Conservation (phyloP, 2,113 vertebrate species). For the Maccullochella peelii region DNA sequence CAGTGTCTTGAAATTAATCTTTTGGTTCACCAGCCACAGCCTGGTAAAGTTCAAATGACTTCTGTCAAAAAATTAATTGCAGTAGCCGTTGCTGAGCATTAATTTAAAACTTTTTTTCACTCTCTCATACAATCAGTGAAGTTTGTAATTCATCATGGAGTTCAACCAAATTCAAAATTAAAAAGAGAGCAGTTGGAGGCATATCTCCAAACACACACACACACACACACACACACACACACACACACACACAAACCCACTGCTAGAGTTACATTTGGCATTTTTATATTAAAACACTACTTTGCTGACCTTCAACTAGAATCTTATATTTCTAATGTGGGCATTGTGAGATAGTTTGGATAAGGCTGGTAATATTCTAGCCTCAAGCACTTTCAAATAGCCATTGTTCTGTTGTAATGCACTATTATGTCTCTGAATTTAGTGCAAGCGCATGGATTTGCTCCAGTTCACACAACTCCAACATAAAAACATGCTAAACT, state of each 20-base stretch:
- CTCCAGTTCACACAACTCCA: too few relatives aligned
- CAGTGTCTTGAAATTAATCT: conserved; percentile 67
- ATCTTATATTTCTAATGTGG: not conserved
- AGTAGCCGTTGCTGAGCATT: conserved; percentile 48
- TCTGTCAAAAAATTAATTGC: conserved; percentile 58
- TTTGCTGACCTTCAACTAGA: not conserved
- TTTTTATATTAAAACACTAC: not conserved
- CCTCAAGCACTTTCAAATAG: too few relatives aligned
- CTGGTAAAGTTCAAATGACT: conserved; percentile 56
- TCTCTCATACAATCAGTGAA: conserved; percentile 31
- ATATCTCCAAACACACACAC: not conserved
- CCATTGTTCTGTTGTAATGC: too few relatives aligned
- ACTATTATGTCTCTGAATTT: too few relatives aligned
- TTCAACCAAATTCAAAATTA: conserved; percentile 36
- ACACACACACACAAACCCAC: too few relatives aligned
- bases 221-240: not conserved
- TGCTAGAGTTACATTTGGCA: not conserved
- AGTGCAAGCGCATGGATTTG: too few relatives aligned
- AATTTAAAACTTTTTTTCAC: conserved; percentile 34
- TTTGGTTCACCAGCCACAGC: conserved; percentile 55
- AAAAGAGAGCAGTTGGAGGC: conserved; percentile 12
- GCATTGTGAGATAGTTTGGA: not conserved
- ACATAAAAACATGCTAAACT: too few relatives aligned
- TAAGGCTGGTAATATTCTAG: not conserved
- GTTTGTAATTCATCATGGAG: conserved; percentile 55